These are phyloP conservation scores for Yponomeuta plumbellus DNA, from an alignment of 2,888 invertebrate genomes.

Conservation along the genomic window DNA sequence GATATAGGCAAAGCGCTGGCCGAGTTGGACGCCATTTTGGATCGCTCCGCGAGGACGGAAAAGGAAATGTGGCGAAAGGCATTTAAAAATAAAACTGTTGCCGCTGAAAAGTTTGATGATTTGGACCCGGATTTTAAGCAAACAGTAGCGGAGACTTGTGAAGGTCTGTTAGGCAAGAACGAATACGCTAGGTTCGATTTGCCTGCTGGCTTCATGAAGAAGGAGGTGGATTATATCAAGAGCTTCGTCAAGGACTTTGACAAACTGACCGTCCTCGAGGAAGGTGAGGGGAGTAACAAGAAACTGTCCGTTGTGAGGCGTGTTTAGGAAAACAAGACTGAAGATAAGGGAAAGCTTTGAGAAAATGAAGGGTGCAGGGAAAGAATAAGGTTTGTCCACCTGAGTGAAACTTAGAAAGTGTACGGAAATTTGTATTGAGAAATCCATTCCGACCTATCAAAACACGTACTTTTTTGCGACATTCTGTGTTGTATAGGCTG, in stretches of 20 bases:
- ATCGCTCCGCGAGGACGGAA: slow-evolving; percentile 37
- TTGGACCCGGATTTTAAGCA: slow-evolving; percentile 55
- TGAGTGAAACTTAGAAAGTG: too few species aligned
- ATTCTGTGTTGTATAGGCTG: too few species aligned
- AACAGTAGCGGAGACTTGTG: slow-evolving; percentile 50
- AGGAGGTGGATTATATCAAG: slow-evolving; percentile 51
- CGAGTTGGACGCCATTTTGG: slow-evolving; percentile 40
- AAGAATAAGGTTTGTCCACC: too few species aligned
- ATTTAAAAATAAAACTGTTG: slow-evolving; percentile 39
- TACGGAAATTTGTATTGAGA: too few species aligned
- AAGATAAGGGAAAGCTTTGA: too few species aligned
- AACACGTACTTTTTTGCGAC: too few species aligned
- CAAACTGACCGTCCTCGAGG: slow-evolving; percentile 40
- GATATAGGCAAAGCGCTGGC: slow-evolving; percentile 54
- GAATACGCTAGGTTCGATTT: slow-evolving; percentile 54
- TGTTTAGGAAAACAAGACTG: not conserved
- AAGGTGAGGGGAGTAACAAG: slow-evolving; percentile 41
- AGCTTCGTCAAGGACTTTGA: slow-evolving; percentile 41
- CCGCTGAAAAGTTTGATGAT: slow-evolving; percentile 31
- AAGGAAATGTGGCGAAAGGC: slow-evolving; percentile 56
- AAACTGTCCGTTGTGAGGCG: slow-evolving; percentile 21
- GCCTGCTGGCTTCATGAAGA: slow-evolving; percentile 41
- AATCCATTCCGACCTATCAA: too few species aligned
- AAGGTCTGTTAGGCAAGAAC: slow-evolving; percentile 44
- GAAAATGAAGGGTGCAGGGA: too few species aligned